Percentiles rank a stretch among this genome's conserved stretches.
phyloP scores from a whole-genome alignment of 2,888 invertebrate genomes.

The Emmelina monodactyla region DNA sequence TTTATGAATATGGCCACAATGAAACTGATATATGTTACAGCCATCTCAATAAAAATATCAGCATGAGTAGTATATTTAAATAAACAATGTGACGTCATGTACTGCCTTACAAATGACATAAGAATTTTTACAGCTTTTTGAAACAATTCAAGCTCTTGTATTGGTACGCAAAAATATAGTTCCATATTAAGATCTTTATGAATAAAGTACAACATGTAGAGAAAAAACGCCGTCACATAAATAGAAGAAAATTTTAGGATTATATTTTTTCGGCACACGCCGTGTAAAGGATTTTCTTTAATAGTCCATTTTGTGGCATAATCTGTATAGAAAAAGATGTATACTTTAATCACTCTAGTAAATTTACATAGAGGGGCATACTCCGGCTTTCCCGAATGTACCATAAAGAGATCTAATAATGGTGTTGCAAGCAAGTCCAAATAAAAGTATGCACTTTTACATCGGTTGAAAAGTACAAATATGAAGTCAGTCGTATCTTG shows the following conservation, averaged over 20 bases:
- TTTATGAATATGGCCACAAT: background rate
- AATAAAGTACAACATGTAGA: no score
- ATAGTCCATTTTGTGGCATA: background rate
- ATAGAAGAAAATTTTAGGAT: background rate
- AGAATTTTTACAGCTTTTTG: no score
- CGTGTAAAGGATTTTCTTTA: background rate
- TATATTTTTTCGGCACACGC: background rate
- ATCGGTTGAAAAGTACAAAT: background rate
- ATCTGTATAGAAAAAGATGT: background rate
- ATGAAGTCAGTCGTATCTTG: background rate
- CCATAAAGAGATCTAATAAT: background rate
- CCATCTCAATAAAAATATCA: background rate
- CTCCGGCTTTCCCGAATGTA: background rate
- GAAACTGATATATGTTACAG: background rate
- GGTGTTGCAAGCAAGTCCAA: background rate
- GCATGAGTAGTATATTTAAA: no score
- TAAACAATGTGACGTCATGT: no score
- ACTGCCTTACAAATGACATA: no score
- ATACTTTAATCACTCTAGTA: background rate
- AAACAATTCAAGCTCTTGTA: no score
- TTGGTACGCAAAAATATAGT: no score
- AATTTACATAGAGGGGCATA: background rate
- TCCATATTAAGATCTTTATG: no score
- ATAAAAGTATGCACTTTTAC: background rate
- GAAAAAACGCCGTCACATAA: background rate